phyloP scores from a whole-genome alignment of 2,113 vertebrate genomes.

The Gambusia holbrooki region DNA sequence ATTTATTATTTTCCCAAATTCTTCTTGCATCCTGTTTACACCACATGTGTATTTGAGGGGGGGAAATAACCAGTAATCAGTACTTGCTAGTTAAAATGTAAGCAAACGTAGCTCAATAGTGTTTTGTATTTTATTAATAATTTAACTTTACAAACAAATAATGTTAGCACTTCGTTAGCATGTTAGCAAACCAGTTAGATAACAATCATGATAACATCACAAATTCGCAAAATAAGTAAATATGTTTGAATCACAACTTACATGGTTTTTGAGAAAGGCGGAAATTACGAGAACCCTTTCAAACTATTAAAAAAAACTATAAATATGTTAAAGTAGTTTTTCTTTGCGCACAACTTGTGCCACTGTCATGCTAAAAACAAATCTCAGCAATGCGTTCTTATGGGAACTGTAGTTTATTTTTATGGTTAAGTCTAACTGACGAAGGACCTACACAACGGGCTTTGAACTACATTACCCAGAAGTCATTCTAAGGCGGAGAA shows the following conservation, averaged over 20 bases:
- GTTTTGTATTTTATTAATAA: neutral
- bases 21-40: neutral
- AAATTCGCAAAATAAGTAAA: neutral
- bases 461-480: slow-evolving; percentile 75
- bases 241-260: slow-evolving; percentile 20
- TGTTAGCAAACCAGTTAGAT: slow-evolving; percentile 25
- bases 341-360: slow-evolving; percentile 15
- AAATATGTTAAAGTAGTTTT: neutral
- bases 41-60: neutral
- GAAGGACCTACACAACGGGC: accelerated
- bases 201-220: neutral
- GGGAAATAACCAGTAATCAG: neutral
- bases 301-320: neutral
- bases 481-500: slow-evolving; percentile 7
- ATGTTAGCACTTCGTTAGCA: slow-evolving; percentile 48
- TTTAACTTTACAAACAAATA: neutral
- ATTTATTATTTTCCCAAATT: neutral
- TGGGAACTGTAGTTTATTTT: slow-evolving; percentile 73
- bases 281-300: neutral
- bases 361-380: slow-evolving; percentile 76
- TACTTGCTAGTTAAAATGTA: neutral
- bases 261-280: neutral
- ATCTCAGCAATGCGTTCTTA: slow-evolving; percentile 26
- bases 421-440: accelerated
- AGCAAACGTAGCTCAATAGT: neutral